Conservation (phyloP, 2,113 vertebrate species). For the Copsychus sechellarum region DNA sequence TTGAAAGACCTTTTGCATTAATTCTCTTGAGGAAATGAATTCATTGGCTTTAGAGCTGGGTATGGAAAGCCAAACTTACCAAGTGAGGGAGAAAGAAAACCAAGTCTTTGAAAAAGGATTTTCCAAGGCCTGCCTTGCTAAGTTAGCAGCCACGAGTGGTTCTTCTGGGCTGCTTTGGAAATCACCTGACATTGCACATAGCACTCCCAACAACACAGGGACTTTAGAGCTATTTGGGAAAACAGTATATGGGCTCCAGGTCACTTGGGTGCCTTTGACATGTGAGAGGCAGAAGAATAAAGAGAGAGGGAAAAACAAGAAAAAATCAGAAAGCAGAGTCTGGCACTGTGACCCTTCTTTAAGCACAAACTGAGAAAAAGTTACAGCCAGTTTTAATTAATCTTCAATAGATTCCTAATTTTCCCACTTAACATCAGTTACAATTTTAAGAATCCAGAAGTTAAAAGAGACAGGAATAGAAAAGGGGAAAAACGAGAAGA, state of each 20-base stretch:
- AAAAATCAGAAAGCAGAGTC: background rate
- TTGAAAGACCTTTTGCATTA: background rate
- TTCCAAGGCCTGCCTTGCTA: background rate
- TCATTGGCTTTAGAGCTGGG: background rate
- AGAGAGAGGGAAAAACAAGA: background rate
- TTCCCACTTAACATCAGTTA: background rate
- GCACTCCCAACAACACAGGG: background rate
- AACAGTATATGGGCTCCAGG: background rate
- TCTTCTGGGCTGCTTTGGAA: background rate
- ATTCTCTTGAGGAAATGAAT: background rate
- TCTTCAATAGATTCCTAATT: background rate
- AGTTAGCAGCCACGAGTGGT: accelerated
- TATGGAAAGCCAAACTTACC: background rate
- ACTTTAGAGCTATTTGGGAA: background rate
- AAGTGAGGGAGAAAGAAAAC: background rate
- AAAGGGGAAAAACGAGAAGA: background rate
- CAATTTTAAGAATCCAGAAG: background rate
- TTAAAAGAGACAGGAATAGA: background rate
- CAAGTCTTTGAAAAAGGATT: background rate
- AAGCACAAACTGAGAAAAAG: background rate
- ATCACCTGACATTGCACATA: background rate
- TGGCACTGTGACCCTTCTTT: background rate
- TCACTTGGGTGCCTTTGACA: background rate
- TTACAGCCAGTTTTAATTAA: background rate
- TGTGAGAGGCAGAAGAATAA: background rate